Base-by-base conservation (phyloP, 2,888 invertebrate species). In the Argyresthia albistria region DNA sequence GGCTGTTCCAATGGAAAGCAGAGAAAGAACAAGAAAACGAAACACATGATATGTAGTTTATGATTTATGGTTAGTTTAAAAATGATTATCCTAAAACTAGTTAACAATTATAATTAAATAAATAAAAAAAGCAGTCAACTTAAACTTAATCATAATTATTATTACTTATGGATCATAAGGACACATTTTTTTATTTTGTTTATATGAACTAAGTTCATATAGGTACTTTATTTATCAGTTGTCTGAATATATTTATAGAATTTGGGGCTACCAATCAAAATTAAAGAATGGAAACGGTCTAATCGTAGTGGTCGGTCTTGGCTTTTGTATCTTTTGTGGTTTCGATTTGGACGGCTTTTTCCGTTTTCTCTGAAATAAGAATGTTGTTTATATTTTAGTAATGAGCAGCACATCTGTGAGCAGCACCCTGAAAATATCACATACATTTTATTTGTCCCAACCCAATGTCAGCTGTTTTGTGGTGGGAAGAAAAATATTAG, bases 1-100 rank as follows among this genome's bases (percentile, higher is more conserved):
- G 96, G 96, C 96, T 96, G 79, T 67, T 64, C 73, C 61, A n/a
- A 25, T 25, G 25, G 25, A 25, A 25, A 25, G 25, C 25, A 25
- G 25, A 25, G 8, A n/a, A 39, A 48, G 42, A 50, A 58, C 45
- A 55, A 54, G 52, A 58, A 46, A 51, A 39, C 39, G 46, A 54
- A 35, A 43, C 45, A 55, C 54, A 36, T 25, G 3, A 25, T 25
- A 25, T 25, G 6, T 25, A 6, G 25, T 6, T 25, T 25, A 25
- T 25, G 25, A 25, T 25, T 25, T 25, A 25, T 25, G 25, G 25
- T 25, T 25, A 25, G 2, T 25, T 25, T 25, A 25, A 25, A 25
- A 25, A 25, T n/a, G n/a, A n/a, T n/a, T n/a, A 6, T 25, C 25
- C 6, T 25, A 25, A 25, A 25, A 25, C 6, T 25, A 2, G 25